phyloP scores from a whole-genome alignment of 2,888 invertebrate species.

The Orthonychiurus folsomi region DNA sequence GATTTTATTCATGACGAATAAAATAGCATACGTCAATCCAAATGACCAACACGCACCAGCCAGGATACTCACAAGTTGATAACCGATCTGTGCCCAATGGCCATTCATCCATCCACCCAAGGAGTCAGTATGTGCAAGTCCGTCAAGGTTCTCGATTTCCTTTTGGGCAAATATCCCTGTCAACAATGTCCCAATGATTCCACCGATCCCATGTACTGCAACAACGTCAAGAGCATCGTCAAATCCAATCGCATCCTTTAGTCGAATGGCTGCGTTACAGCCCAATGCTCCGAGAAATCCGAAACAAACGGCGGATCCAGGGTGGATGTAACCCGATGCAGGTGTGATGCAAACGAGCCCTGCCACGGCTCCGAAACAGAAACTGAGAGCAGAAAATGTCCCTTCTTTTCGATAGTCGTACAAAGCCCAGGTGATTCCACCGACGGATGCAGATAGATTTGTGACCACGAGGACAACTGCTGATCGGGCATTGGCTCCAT shows the following conservation, averaged over 20 bases:
- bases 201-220: conserved; percentile 30
- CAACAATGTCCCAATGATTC: conserved; percentile 29
- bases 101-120: conserved; percentile 26
- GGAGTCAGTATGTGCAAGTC: conserved; percentile 2
- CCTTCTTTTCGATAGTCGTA: conserved; percentile 24
- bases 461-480: conserved; percentile 26
- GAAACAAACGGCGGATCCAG: conserved; percentile 23
- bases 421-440: conserved; percentile 33
- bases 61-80: conserved; percentile 19
- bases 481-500: conserved; percentile 25
- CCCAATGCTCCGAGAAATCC: conserved; percentile 25
- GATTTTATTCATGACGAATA: conserved; percentile 22
- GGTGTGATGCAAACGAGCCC: conserved; percentile 19
- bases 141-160: conserved; percentile 20
- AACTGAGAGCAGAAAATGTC: conserved; percentile 30
- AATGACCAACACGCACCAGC: conserved; percentile 21
- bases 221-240: conserved; percentile 33
- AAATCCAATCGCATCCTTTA: conserved; percentile 25
- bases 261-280: conserved; percentile 24
- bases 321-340: conserved; percentile 23
- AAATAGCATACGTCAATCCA: conserved; percentile 17
- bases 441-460: conserved; percentile 29
- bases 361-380: conserved; percentile 33
- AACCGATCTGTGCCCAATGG: conserved; percentile 24
- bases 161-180: conserved; percentile 34